Evolutionary conservation across 2,797 vertebrate genomes (phyloP), one percentile per base, ranked within the genome.

Genomic region (Sebastes paucispinis): DNA sequence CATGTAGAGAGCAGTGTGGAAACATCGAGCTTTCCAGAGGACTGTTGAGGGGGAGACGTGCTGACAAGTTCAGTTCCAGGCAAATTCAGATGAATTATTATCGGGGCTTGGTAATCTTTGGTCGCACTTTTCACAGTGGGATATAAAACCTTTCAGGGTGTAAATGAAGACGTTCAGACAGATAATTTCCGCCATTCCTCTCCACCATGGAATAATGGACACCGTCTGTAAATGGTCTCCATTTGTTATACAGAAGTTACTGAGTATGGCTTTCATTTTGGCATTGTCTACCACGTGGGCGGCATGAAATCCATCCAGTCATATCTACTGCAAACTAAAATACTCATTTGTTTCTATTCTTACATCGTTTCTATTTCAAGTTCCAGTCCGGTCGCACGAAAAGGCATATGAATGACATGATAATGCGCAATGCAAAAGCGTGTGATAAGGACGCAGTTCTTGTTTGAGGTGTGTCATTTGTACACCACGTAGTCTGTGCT

Each of bases 61-160:
- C 76, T 87, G 87, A 93, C 87, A 90, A 82, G 83, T 71, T 86
- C 82, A 77, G 79, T 79, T 93, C 70, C 88, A 84, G 88, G 73
- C 75, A 82, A 80, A 85, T 81, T 83, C 5, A n/a, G 77, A 90
- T 91, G 87, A 90, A 70, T 89, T 84, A 87, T 91, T 82, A 80
- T 71, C 9, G 4, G 62, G 52, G 65, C 69, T 47, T 79, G 69
- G 34, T 84, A 34, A 87, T 89, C 72, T 79, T 80, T 36, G 59
- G 83, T 90, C 24, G 57, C 85, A 83, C 84, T 78, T 73, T 65
- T 84, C 83, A 69, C 64, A 78, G 67, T 52, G 73, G 79, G 81
- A 79, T 52, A 43, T 68, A 62, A 90, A 87, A 79, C 18, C 16
- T 77, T 43, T 79, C 24, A 13, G 50, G 65, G 67, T 54, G 59